A percentile compares a stretch with the other conserved stretches of the same genome.
Conservation (phyloP, 2,113 vertebrate genomes). For the Cottus gobio region DNA sequence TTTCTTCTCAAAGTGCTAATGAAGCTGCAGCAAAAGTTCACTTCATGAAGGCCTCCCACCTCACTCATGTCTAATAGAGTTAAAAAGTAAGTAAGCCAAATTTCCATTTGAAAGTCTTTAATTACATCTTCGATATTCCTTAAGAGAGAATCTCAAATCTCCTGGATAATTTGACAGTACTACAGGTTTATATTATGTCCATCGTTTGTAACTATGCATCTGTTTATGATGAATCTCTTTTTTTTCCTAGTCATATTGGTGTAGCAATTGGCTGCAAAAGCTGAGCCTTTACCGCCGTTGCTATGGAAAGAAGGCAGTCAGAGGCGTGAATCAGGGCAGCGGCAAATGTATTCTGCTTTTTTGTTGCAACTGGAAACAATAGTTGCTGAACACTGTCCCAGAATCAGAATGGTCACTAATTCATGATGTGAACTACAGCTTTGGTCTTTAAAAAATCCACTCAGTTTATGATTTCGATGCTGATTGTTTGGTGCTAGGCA, state of each 20-base stretch:
- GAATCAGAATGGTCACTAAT: no score
- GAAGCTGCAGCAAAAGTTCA: constrained; percentile 37
- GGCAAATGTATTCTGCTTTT: background rate
- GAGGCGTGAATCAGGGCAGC: background rate
- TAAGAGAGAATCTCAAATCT: constrained; percentile 9
- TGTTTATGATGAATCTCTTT: constrained; percentile 7
- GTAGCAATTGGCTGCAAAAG: background rate
- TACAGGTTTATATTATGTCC: background rate
- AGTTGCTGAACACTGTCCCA: background rate
- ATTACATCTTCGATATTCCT: constrained; percentile 1
- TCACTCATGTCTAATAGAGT: constrained; percentile 11
- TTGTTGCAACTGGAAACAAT: background rate
- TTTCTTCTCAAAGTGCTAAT: constrained; percentile 50
- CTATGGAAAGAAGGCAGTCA: background rate
- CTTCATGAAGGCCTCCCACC: background rate
- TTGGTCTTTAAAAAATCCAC: background rate
- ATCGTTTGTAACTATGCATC: constrained; percentile 12
- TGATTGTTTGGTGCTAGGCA: background rate
- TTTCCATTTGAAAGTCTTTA: constrained; percentile 14
- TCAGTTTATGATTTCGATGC: background rate
- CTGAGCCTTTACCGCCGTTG: background rate
- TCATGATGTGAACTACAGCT: background rate
- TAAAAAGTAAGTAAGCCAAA: constrained; percentile 7
- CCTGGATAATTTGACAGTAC: background rate
- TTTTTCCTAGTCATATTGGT: background rate